Base-by-base conservation (phyloP, 2,113 vertebrate genomes). In the Oncorhynchus kisutch region DNA sequence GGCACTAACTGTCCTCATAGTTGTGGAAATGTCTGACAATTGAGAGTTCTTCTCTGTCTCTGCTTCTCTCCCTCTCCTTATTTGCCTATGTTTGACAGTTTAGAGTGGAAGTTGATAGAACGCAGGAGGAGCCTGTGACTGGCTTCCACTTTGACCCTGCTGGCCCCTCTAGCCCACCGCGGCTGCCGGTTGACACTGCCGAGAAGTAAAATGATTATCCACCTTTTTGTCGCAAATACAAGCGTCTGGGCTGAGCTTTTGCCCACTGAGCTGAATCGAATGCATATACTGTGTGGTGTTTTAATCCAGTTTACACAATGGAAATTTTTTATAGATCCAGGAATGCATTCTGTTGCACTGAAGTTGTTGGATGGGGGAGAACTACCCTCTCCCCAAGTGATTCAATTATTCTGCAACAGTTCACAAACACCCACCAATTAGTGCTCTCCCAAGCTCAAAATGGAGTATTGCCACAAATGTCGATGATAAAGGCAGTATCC, bases 291-390 rank as follows among this genome's bases (percentile, higher is more conserved):
- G 75, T 83, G 81, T 82, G 76, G 79, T 70, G 69, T 87, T 87
- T 89, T 90, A 88, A 89, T 85, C 87, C 85, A 85, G 82, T 91
- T 91, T 91, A 79, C 64, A 67, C 90, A 83, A 89, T 86, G 87
- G 89, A 78, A 86, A 89, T 91, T 79, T 88, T 86, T 88, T 67
- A 91, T 86, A 82, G 85, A 82, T 85, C 57, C 66, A 79, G 79
- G 73, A 88, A 87, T 83, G 81, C 72, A 29, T 74, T 82, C 65
- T 59, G 70, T 80, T 77, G 71, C 67, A 16, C 31, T 34, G 66
- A 68, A 11, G 9, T 71, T 73, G 71, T 64, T 48, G 71, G 29
- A 31, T 62, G 70, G 39, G 70, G 39, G 39, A 74, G 69, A 71
- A 67, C 60, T 70, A 45, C 39, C 22, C 39, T 34, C 64, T 12